Percentiles rank a stretch among this genome's conserved stretches.
phyloP scores from a whole-genome alignment of 2,888 invertebrate species.

The Incurvaria masculella region DNA sequence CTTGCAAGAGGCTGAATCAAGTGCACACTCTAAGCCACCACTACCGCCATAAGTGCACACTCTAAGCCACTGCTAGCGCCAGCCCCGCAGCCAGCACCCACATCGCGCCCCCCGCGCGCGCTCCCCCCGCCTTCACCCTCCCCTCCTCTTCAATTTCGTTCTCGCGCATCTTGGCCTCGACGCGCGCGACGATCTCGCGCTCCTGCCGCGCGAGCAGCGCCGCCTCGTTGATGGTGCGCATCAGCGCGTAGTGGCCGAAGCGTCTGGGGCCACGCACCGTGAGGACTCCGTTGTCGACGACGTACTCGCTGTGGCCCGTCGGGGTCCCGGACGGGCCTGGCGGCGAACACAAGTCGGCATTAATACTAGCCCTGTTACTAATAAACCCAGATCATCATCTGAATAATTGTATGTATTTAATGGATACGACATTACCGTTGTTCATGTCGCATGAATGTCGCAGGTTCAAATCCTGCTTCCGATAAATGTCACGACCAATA shows the following conservation, averaged over 20 bases:
- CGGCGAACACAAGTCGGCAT: not conserved
- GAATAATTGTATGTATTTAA: too few species aligned
- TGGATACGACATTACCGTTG: too few species aligned
- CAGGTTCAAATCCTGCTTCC: too few species aligned
- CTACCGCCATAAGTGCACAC: too few species aligned
- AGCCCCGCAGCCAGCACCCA: not conserved
- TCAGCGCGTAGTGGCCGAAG: constrained; percentile 62
- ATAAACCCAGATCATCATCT: too few species aligned
- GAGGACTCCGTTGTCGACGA: constrained; percentile 28
- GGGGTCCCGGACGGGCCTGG: not conserved
- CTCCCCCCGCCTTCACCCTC: constrained; percentile 13
- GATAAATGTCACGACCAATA: too few species aligned
- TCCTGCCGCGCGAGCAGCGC: constrained; percentile 54
- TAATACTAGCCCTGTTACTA: too few species aligned
- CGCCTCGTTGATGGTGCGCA: constrained; percentile 70
- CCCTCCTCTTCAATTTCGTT: constrained; percentile 43
- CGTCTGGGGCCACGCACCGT: constrained; percentile 31
- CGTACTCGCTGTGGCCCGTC: constrained; percentile 28
- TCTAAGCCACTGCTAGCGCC: too few species aligned
- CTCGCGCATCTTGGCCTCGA: constrained; percentile 36
- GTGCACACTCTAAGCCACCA: too few species aligned
- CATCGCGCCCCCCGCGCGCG: constrained; percentile 7
- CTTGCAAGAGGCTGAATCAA: too few species aligned
- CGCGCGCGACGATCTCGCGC: constrained; percentile 47
- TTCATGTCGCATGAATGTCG: not conserved